Conservation (phyloP, 2,113 vertebrate species). For the Nansenia antarctica region DNA sequence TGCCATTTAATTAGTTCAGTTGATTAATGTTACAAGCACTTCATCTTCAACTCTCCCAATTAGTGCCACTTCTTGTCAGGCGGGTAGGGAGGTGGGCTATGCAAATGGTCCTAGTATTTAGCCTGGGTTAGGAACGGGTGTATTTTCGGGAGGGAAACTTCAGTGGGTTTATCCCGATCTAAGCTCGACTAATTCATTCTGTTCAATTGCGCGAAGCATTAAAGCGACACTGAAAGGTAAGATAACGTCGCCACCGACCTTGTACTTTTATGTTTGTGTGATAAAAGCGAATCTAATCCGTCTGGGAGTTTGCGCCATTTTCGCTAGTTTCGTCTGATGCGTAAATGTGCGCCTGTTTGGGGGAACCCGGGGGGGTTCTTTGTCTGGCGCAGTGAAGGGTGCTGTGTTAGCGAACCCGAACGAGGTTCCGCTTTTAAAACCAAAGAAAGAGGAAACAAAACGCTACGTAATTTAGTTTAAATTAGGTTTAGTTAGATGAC, state of each 20-base stretch:
- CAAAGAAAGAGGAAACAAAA: not conserved
- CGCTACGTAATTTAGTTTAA: not conserved
- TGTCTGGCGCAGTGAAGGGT: constrained; percentile 68
- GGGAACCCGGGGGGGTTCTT: constrained; percentile 68
- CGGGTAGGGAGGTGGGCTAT: constrained; percentile 16
- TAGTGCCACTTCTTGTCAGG: constrained; percentile 28
- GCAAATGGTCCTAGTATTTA: constrained; percentile 57
- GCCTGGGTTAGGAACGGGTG: constrained; percentile 75
- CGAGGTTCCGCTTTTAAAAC: not conserved
- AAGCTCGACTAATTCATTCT: constrained; percentile 60
- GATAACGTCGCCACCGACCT: constrained; percentile 3
- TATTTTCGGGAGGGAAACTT: constrained; percentile 84
- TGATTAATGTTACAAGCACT: not conserved
- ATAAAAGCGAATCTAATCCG: constrained; percentile 47
- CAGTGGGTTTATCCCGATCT: constrained; percentile 75
- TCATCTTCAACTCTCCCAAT: not conserved
- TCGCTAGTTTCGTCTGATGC: constrained; percentile 69
- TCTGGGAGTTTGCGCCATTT: constrained; percentile 72
- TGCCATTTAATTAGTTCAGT: not conserved
- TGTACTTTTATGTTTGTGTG: constrained; percentile 11
- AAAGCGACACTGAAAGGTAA: constrained; percentile 70
- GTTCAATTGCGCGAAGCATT: constrained; percentile 57
- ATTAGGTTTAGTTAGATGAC: too few species aligned
- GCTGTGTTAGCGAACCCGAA: not conserved
- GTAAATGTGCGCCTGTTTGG: constrained; percentile 73